phyloP scores from a whole-genome alignment of 2,888 invertebrate genomes.

The Sminthurinus aureus region DNA sequence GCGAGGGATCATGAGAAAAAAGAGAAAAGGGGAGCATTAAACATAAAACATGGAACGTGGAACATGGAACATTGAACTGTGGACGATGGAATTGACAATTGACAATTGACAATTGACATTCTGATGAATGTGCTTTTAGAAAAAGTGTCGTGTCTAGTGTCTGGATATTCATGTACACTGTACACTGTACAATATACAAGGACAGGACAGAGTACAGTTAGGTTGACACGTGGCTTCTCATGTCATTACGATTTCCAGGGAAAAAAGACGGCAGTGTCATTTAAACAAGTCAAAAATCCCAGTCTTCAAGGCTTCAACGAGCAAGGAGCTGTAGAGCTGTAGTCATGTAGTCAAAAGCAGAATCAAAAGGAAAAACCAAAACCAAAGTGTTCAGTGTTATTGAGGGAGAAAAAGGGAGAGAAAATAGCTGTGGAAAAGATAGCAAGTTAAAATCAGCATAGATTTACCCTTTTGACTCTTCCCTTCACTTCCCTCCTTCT shows the following conservation, averaged over 20 bases:
- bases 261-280: constrained; percentile 19
- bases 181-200: background rate
- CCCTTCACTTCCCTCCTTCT: constrained; percentile 10
- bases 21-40: too few relatives aligned
- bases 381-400: background rate
- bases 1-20: too few relatives aligned
- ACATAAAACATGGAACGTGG: too few relatives aligned
- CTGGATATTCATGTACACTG: background rate
- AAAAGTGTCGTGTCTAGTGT: background rate
- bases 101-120: background rate
- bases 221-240: background rate
- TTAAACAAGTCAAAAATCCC: constrained; percentile 32
- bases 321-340: background rate
- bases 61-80: background rate
- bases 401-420: background rate
- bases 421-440: constrained; percentile 31
- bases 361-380: background rate
- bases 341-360: too few relatives aligned
- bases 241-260: background rate
- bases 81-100: background rate
- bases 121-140: background rate
- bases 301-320: too few relatives aligned
- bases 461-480: constrained; percentile 29
- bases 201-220: background rate
- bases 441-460: constrained; percentile 27